Percentiles rank a stretch among this genome's conserved stretches.
These are phyloP conservation scores for Onychorhynchus coronatus DNA, from an alignment of 2,113 vertebrate genomes.

Conservation along the genomic window DNA sequence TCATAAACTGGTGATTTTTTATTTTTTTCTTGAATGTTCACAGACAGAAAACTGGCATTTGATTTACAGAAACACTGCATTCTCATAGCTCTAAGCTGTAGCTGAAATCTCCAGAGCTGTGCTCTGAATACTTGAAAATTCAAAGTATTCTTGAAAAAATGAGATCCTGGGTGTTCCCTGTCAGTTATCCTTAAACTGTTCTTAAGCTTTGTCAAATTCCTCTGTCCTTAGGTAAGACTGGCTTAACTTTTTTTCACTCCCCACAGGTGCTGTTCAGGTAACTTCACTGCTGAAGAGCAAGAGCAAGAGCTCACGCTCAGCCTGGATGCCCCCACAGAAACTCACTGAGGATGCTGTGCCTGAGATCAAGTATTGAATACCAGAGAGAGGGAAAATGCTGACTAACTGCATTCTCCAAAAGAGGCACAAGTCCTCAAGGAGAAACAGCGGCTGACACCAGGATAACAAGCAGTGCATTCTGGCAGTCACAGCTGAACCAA, in stretches of 20 bases:
- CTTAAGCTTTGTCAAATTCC: background rate
- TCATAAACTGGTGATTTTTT: background rate
- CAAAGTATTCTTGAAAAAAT: background rate
- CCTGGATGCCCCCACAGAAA: background rate
- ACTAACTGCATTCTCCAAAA: background rate
- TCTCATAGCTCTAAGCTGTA: background rate
- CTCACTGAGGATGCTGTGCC: background rate
- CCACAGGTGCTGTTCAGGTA: background rate
- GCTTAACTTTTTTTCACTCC: background rate
- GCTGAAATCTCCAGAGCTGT: background rate
- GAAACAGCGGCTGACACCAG: background rate
- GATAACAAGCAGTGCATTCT: background rate
- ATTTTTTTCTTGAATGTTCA: background rate
- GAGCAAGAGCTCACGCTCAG: background rate
- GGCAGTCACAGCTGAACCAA: background rate
- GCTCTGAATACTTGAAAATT: background rate
- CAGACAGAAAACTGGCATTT: background rate
- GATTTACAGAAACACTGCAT: background rate
- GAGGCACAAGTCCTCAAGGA: background rate
- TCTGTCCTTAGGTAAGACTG: background rate
- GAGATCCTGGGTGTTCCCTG: background rate
- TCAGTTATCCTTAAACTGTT: background rate
- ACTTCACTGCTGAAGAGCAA: too few species aligned
- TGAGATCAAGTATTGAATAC: background rate
- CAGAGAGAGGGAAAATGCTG: background rate